Percentiles rank a stretch among this genome's conserved stretches.
Conservation (phyloP, 1,140 invertebrate species). For the Drosophila ogumai region DNA sequence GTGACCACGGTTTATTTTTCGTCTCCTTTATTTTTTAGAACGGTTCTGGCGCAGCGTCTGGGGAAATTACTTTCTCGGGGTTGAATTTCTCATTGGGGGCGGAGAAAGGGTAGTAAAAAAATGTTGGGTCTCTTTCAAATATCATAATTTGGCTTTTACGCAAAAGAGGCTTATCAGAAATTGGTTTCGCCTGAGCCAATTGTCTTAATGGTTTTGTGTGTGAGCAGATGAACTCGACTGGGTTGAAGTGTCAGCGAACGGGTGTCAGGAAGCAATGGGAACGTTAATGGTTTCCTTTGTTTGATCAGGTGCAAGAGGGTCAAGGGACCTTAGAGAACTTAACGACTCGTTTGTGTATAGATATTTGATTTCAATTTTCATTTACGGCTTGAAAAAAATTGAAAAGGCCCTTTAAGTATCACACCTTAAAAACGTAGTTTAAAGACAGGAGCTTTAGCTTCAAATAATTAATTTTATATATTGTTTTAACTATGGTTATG, state of each 20-base stretch:
- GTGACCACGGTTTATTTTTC: conserved; percentile 59
- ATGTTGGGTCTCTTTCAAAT: conserved; percentile 69
- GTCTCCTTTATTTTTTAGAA: conserved; percentile 43
- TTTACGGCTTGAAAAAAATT: background rate
- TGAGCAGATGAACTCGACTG: conserved; percentile 52
- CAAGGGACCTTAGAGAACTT: conserved; percentile 8
- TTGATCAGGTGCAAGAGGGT: conserved; percentile 23
- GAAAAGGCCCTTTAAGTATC: background rate
- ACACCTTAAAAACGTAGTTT: background rate
- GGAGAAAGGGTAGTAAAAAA: conserved; percentile 29
- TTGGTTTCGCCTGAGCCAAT: conserved; percentile 79
- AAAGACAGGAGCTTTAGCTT: background rate
- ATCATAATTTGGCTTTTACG: conserved; percentile 82
- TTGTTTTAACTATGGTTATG: background rate
- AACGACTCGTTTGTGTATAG: conserved; percentile 6
- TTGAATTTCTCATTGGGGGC: conserved; percentile 19
- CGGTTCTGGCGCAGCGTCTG: conserved; percentile 69
- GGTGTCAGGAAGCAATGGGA: conserved; percentile 28
- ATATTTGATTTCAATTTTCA: conserved; percentile 29
- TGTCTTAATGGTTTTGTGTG: conserved; percentile 74
- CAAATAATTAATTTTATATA: background rate
- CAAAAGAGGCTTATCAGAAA: conserved; percentile 82
- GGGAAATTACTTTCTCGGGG: conserved; percentile 75
- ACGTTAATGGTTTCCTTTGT: conserved; percentile 34
- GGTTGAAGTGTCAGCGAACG: conserved; percentile 50